Evolutionary conservation across 2,888 invertebrate species (phyloP).

Genomic region (Colostygia pectinataria): DNA sequence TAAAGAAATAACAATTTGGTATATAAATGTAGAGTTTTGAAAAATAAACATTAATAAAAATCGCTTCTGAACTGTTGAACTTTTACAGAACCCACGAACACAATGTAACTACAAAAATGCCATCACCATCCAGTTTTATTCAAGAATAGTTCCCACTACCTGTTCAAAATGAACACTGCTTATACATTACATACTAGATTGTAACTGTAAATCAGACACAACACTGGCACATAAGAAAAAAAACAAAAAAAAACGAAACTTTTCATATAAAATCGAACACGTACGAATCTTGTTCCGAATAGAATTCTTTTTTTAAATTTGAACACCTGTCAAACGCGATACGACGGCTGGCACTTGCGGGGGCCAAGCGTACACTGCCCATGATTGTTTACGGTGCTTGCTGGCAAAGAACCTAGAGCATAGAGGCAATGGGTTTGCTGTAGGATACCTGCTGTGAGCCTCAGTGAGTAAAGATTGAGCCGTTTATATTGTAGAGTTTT

Average conservation of each 20-base stretch:
- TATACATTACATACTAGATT: slow-evolving; percentile 20
- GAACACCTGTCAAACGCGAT: slow-evolving; percentile 56
- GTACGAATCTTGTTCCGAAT: slow-evolving; percentile 60
- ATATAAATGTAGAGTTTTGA: too few relatives aligned
- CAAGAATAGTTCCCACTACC: slow-evolving; percentile 27
- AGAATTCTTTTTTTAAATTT: slow-evolving; percentile 37
- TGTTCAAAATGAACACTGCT: slow-evolving; percentile 30
- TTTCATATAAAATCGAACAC: slow-evolving; percentile 39
- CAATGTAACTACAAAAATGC: slow-evolving; percentile 9
- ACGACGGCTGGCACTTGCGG: slow-evolving; percentile 59
- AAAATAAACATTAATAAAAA: too few relatives aligned
- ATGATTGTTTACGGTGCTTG: slow-evolving; percentile 74
- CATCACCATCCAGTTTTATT: slow-evolving; percentile 21
- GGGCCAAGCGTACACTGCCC: slow-evolving; percentile 71
- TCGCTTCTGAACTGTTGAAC: background rate
- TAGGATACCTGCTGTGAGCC: slow-evolving; percentile 33
- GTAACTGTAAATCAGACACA: slow-evolving; percentile 25
- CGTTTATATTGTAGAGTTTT: too few relatives aligned
- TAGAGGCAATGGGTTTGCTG: slow-evolving; percentile 30
- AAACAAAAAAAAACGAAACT: slow-evolving; percentile 21
- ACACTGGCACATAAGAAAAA: slow-evolving; percentile 34
- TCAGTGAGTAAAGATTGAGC: slow-evolving; percentile 42
- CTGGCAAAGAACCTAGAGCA: slow-evolving; percentile 52
- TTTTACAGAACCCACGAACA: slow-evolving; percentile 4
- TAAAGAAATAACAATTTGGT: too few relatives aligned